Evolutionary conservation across 2,113 vertebrate genomes (phyloP).

Genomic region (Propithecus coquereli): DNA sequence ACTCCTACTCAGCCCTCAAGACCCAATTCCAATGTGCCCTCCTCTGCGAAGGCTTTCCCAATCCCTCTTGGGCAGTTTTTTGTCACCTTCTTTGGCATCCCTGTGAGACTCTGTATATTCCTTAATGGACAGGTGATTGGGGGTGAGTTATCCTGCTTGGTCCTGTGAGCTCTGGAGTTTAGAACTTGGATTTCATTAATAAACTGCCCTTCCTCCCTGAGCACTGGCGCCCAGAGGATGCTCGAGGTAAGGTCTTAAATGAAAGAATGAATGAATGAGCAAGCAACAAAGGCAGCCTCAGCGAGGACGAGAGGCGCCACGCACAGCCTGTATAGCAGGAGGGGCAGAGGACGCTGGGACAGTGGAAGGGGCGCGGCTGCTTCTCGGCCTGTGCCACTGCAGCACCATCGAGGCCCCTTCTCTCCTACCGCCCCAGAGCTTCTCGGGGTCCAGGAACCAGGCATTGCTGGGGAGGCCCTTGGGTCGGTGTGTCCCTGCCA

Average conservation of each 20-base stretch:
- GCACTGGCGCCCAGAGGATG: background rate
- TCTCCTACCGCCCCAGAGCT: background rate
- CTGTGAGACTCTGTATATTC: background rate
- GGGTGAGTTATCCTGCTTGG: background rate
- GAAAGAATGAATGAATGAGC: background rate
- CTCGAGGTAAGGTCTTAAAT: background rate
- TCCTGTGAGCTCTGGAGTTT: background rate
- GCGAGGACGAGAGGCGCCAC: background rate
- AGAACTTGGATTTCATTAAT: background rate
- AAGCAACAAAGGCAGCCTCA: background rate
- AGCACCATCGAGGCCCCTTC: background rate
- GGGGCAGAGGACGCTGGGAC: background rate
- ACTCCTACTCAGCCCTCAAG: background rate
- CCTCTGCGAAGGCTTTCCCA: background rate
- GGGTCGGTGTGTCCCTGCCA: background rate
- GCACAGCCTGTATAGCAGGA: accelerated
- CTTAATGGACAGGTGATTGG: background rate
- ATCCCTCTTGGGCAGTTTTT: background rate
- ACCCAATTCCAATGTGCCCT: background rate
- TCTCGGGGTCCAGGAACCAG: background rate
- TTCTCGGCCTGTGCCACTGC: background rate
- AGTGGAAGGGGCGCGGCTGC: background rate
- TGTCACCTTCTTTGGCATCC: background rate
- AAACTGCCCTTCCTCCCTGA: background rate
- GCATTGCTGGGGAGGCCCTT: background rate